Base-by-base conservation (phyloP, 2,888 invertebrate genomes). In the Orthonevra nobilis region DNA sequence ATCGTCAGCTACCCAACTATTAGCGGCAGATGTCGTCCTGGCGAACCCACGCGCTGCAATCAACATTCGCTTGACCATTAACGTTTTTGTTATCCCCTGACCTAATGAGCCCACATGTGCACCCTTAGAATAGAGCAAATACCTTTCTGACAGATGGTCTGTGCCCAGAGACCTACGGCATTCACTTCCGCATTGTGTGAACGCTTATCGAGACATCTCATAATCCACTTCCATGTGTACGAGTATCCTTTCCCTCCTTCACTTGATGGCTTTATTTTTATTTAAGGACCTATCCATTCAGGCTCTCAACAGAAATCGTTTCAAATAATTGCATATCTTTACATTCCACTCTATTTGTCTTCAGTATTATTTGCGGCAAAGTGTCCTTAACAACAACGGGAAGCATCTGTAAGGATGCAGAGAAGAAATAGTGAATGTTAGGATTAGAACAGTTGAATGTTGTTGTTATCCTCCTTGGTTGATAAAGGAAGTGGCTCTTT, bases 21-120 rank as follows among this genome's bases (percentile, higher is more conserved):
- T 44, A 61, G 42, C 28, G 72, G 54, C 79, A 79, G 79, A 72
- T 79, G 79, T 66, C 54, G 44, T 48, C 5, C 52, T 60, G 32
- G 5, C 42, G 42, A 30, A n/a, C 69, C 70, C 54, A 70, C 58
- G 48, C 50, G 42, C 40, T 48, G 19, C 58, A 48, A 28, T 20
- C 38, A 28, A 38, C n/a, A n/a, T n/a, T n/a, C n/a, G n/a, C n/a
- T n/a, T n/a, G n/a, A n/a, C n/a, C n/a, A n/a, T n/a, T n/a, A n/a
- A n/a, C n/a, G n/a, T n/a, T n/a, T 42, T 28, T 32, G 38, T 28
- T 44, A 40, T 63, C 63, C 50, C 63, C 26, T 50, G 56, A 58
- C 64, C 48, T 64, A 56, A 50, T 64, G 48, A 64, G 19, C 26
- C 28, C 46, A 19, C 34, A 10, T 19, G 20, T 42, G 23, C 40